Base-by-base conservation (phyloP, 2,888 invertebrate genomes). In the Oscheius sp. region DNA sequence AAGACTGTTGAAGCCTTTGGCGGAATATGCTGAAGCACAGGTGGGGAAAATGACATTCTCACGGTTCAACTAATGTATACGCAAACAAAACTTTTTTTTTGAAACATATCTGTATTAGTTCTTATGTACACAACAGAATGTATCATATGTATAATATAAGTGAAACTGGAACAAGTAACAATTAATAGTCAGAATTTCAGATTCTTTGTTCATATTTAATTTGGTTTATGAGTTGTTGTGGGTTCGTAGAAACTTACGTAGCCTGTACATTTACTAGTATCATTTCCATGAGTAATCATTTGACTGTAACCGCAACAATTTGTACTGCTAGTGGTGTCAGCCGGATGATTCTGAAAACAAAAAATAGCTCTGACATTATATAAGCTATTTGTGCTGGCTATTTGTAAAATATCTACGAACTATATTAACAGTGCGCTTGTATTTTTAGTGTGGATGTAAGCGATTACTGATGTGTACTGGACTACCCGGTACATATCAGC, bases 281-380 rank as follows among this genome's bases (percentile, higher is more conserved):
- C 44, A n/a, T 20, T 2, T 17, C 0, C 0, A 28, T 49, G 67
- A 14, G 22, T 38, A 36, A 68, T 33, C 51, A 69, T 67, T 22
- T 63, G 62, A 20, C 30, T 41, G 14, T 2, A 9, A 22, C 72
- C 72, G 38, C 72, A 72, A 61, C 72, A 72, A 32, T 66, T 56
- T n/a, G 63, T 70, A 51, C 56, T 54, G 9, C 47, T 64, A 22
- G n/a, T 32, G 45, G 6, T 57, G 9, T 47, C 45, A 14, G 32
- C 28, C 8, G 38, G 33, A 20, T 62, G 62, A 45, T 32, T 32
- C 54, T 67, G 61, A 49, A 67, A 67, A n/a, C 2, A 47, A 26
- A 36, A 1, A 5, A 33, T 62, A n/a, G n/a, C n/a, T n/a, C n/a
- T n/a, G n/a, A n/a, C n/a, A 36, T 8, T 14, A 8, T 36, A 36